A percentile compares a stretch with the other conserved stretches of the same genome.
Conservation (phyloP, 1,140 invertebrate genomes). For the Ceratosolen solmsi region DNA sequence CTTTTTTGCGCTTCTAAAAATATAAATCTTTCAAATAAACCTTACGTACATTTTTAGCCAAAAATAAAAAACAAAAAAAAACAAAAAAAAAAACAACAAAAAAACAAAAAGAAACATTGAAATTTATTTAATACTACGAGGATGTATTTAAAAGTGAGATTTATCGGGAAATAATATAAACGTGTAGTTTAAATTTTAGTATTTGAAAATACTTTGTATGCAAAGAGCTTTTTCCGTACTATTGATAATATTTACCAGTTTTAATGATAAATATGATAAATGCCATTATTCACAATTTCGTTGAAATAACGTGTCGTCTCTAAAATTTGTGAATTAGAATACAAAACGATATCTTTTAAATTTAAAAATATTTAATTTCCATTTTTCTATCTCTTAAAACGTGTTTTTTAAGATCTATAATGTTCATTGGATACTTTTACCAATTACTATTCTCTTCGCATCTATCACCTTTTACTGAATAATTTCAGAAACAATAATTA, state of each 20-base stretch:
- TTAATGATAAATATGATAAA: not conserved
- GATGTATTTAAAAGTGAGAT: too few species aligned
- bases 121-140: too few species aligned
- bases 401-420: not conserved
- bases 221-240: not conserved
- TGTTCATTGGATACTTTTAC: not conserved
- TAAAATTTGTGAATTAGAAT: not conserved
- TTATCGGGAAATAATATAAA: too few species aligned
- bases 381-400: conserved; percentile 4
- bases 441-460: not conserved
- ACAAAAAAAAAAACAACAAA: too few species aligned
- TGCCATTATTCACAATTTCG: not conserved
- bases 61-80: too few species aligned
- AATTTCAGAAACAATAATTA: not conserved
- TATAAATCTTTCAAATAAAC: too few species aligned
- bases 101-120: too few species aligned
- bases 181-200: too few species aligned
- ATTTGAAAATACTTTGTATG: too few species aligned
- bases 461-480: not conserved
- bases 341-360: not conserved
- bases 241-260: not conserved
- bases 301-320: conserved; percentile 6
- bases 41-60: too few species aligned
- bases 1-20: too few species aligned
- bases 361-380: not conserved